Conservation (phyloP, 2,797 vertebrate genomes). For the Myotis daubentonii region DNA sequence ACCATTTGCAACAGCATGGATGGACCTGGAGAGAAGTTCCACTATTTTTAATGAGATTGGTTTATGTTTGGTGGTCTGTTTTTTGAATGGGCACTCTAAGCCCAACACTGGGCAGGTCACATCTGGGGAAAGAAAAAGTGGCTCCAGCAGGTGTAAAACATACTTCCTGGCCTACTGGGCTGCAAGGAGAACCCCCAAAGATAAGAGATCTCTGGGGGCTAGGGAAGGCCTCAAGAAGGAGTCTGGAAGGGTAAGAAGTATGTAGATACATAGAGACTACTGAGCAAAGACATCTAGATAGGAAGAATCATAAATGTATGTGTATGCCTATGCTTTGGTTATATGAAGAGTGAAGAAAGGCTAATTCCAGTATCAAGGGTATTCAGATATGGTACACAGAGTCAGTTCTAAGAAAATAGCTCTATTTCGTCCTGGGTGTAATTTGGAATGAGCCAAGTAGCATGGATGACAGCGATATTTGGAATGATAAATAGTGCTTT, state of each 20-base stretch:
- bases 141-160: neutral
- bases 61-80: neutral
- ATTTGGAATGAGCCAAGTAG: neutral
- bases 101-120: neutral
- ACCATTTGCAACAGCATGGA: too few species aligned
- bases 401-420: neutral
- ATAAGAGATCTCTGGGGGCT: neutral
- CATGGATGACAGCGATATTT: neutral
- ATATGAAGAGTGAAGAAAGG: neutral
- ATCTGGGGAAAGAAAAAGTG: neutral
- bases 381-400: neutral
- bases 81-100: neutral
- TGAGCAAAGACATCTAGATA: conserved; percentile 2
- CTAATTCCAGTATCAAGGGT: neutral
- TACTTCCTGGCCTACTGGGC: neutral
- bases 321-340: neutral
- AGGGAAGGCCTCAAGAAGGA: neutral
- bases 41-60: neutral
- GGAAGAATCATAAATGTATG: neutral
- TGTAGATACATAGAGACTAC: neutral
- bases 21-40: neutral
- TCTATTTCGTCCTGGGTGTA: neutral
- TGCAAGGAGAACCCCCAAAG: neutral
- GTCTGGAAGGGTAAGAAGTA: neutral
- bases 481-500: neutral